Evolutionary conservation across 2,113 vertebrate genomes (phyloP).

Genomic region (Pachycephala philippinensis): DNA sequence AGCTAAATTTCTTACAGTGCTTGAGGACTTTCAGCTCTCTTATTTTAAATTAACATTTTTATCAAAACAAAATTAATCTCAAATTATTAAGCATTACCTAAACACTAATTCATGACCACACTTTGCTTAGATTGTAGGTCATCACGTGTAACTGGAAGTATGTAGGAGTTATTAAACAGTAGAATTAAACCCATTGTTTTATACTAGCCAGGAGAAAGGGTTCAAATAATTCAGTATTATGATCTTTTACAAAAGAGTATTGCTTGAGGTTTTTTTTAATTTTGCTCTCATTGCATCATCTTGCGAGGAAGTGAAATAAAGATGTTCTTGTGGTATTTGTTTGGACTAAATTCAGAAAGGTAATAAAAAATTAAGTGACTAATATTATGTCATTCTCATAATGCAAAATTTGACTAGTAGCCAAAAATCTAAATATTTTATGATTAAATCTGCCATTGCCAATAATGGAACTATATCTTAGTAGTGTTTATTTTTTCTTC

Average conservation of each 20-base stretch:
- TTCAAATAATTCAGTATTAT: neutral
- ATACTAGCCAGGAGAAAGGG: neutral
- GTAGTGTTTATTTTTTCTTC: neutral
- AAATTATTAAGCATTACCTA: neutral
- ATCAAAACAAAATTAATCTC: neutral
- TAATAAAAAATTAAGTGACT: neutral
- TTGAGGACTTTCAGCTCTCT: neutral
- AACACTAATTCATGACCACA: neutral
- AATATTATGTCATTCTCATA: neutral
- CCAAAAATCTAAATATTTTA: neutral
- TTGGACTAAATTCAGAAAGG: neutral
- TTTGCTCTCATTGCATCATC: neutral
- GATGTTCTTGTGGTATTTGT: neutral
- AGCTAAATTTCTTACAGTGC: neutral
- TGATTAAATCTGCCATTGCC: neutral
- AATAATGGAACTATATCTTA: neutral
- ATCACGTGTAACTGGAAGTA: neutral
- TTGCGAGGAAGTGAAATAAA: neutral
- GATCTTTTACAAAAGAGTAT: neutral
- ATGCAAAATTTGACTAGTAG: neutral
- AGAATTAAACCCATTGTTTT: neutral
- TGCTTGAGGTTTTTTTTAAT: neutral
- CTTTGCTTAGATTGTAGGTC: neutral
- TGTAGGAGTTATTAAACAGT: neutral
- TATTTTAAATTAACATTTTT: neutral